Percentiles rank a stretch among this genome's conserved stretches.
phyloP scores from a whole-genome alignment of 2,797 vertebrate species.

The Acropternis orthonyx region DNA sequence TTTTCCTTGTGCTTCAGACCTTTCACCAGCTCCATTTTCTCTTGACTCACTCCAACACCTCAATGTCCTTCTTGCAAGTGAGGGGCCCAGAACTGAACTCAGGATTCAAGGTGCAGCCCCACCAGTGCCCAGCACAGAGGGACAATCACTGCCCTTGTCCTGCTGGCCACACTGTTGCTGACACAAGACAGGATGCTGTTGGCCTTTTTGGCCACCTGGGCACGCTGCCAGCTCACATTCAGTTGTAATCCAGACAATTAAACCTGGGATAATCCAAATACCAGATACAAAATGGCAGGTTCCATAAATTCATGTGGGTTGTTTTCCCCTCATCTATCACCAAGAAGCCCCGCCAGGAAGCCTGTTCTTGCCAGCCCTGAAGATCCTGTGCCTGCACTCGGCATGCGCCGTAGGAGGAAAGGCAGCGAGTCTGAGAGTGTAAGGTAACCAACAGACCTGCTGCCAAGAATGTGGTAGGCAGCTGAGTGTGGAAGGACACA shows the following conservation, averaged over 20 bases:
- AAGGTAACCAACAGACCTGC: not conserved
- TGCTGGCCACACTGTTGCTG: not conserved
- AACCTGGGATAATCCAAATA: not conserved
- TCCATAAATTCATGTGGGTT: not conserved
- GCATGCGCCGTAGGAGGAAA: not conserved
- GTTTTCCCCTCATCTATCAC: not conserved
- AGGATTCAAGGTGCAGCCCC: not conserved
- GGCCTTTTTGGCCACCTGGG: not conserved
- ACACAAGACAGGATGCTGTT: not conserved
- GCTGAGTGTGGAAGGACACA: not conserved
- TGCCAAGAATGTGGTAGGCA: not conserved
- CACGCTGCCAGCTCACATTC: not conserved
- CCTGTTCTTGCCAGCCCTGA: not conserved
- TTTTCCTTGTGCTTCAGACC: not conserved
- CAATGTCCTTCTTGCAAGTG: not conserved
- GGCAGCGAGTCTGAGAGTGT: accelerated
- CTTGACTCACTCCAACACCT: not conserved
- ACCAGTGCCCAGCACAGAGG: not conserved
- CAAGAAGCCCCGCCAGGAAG: not conserved
- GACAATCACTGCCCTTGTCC: not conserved
- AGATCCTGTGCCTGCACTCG: not conserved
- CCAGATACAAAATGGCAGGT: not conserved
- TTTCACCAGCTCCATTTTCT: not conserved
- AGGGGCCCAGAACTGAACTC: accelerated
- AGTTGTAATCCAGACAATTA: not conserved